These are phyloP conservation scores for Ceratina japonica DNA, from an alignment of 1,140 invertebrate species.

Conservation along the genomic window DNA sequence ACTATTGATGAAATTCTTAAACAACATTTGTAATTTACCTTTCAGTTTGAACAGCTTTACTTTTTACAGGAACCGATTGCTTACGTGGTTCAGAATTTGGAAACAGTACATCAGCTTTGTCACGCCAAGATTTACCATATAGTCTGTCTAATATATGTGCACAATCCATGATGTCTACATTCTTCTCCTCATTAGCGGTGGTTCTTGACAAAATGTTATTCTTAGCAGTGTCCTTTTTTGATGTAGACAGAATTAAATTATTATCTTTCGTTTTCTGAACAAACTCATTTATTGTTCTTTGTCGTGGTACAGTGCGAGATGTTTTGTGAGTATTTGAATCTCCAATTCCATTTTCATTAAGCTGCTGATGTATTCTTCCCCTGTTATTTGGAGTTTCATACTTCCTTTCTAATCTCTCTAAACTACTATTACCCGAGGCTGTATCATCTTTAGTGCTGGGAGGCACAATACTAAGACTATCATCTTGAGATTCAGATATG, in stretches of 20 bases:
- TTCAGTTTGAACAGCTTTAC: conserved; percentile 68
- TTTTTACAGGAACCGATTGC: conserved; percentile 55
- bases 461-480: conserved; percentile 64
- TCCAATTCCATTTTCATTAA: conserved; percentile 12
- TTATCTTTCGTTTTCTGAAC: conserved; percentile 17
- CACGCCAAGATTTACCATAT: conserved; percentile 79
- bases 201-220: conserved; percentile 14
- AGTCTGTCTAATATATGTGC: conserved; percentile 79
- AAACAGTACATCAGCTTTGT: conserved; percentile 68
- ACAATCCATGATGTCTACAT: conserved; percentile 67
- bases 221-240: not conserved
- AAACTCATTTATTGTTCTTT: conserved; percentile 42
- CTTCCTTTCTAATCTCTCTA: conserved; percentile 74
- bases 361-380: conserved; percentile 59
- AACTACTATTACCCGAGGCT: conserved; percentile 75
- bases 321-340: conserved; percentile 13
- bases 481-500: conserved; percentile 62
- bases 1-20: not conserved
- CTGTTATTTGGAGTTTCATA: conserved; percentile 78
- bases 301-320: not conserved
- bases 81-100: conserved; percentile 70
- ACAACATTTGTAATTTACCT: conserved; percentile 53
- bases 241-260: conserved; percentile 10
- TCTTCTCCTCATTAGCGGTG: conserved; percentile 16
- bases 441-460: conserved; percentile 61